Base-by-base conservation (phyloP, 2,888 invertebrate species). In the Suillia variegata region DNA sequence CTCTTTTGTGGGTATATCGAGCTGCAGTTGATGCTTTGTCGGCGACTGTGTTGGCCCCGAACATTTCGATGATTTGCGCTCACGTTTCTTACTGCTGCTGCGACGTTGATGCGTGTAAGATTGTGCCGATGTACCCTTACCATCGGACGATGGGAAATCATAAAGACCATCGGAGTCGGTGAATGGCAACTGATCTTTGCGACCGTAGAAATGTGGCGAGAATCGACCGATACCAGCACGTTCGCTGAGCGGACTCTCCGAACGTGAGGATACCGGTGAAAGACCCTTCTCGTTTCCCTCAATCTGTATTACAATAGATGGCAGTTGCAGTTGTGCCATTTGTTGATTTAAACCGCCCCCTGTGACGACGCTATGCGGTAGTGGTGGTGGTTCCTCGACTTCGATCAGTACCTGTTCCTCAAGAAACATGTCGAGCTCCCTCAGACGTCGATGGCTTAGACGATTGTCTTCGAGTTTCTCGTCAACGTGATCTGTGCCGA, bases 101-200 rank as follows among this genome's bases (percentile, higher is more conserved):
- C 88, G 88, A 72, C 88, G 86, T 70, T 86, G 85, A 62, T 85
- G 82, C 54, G 83, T 85, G 53, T 79, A 81, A 8, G 83, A 80
- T 5, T 82, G 80, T 10, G 67, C 65, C 8, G 68, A 67, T 5
- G 67, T 22, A 6, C 21, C 47, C 69, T 84, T 87, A 65, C 87
- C 87, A 76, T 91, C 91, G 5, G 90, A 89, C 77, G 90, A 91
- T 2, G 91, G 90, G 74, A 90, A 91, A 78, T 92, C 91, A 76
- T 91, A 91, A 20, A 91, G 81, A 2, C 91, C 91, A 77, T 92
- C 92, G 0, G 91, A 91, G 80, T 92, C 92, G 13, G 91, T 91
- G 72, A 90, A 89, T 15, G 90, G 89, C 61, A 89, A 78, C 71
- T 85, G 84, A 71, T 85, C 85, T 71, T 88, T 85, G 64, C 87